Evolutionary conservation across 2,797 vertebrate genomes (phyloP).

Genomic region (Acanthurus lineatus): DNA sequence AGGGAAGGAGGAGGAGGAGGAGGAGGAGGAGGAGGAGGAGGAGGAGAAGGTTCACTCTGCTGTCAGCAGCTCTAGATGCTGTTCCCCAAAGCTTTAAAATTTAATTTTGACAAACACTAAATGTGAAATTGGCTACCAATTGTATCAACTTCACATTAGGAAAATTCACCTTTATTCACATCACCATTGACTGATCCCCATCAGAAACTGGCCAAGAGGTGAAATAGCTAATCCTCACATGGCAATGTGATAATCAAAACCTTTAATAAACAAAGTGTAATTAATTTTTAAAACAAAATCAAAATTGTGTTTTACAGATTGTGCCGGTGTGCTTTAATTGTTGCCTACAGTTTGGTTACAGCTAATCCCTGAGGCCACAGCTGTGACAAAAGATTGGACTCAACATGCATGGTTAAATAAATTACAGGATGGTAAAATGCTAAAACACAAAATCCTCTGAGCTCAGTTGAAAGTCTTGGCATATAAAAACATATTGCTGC

Average conservation of each 20-base stretch:
- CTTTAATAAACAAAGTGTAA: constrained; percentile 17
- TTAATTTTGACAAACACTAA: constrained; percentile 31
- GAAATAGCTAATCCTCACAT: constrained; percentile 11
- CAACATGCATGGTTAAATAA: constrained; percentile 24
- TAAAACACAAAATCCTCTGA: background rate
- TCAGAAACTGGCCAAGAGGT: background rate
- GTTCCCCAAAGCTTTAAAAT: constrained; percentile 39
- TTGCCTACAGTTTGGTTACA: constrained; percentile 1
- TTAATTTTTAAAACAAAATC: background rate
- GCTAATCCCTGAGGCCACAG: constrained; percentile 20
- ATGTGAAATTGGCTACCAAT: constrained; percentile 21
- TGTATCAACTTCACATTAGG: background rate
- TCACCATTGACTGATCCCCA: background rate
- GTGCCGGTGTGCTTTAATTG: constrained; percentile 1
- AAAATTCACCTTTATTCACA: background rate
- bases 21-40: constrained; percentile 27
- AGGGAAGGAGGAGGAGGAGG: background rate
- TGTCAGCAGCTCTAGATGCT: constrained; percentile 56
- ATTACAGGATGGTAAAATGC: background rate
- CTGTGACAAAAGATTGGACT: constrained; percentile 19
- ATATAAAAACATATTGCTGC: background rate
- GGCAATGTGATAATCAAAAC: constrained; percentile 28
- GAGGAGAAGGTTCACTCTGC: constrained; percentile 26
- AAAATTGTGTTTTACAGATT: constrained; percentile 3
- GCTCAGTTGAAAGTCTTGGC: background rate